Base-by-base conservation (phyloP, 2,888 invertebrate genomes). In the Agonopterix subpropinquella region DNA sequence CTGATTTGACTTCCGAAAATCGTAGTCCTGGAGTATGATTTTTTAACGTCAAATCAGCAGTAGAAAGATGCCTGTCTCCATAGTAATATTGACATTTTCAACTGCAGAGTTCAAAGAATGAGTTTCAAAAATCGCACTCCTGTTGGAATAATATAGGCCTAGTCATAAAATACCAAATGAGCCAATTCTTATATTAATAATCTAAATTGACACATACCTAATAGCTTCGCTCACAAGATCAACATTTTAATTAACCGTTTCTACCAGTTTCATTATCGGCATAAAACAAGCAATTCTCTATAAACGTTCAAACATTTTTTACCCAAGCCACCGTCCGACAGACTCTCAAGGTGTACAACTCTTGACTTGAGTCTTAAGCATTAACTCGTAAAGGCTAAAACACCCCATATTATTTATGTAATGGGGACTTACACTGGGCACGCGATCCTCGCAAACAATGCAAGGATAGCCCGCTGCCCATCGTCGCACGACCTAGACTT, bases 351-450 rank as follows among this genome's bases (percentile, higher is more conserved):
- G 81, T 67, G 69, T 66, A 65, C 71, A 56, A 60, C 62, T 68
- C 28, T 28, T 28, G 28, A 28, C 28, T 28, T 28, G 28, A 28
- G 28, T 74, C 73, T 39, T 11, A 39, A 42, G 77, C 77, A 70
- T 77, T 44, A 15, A 28, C 43, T 46, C 42, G 39, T 43, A 39
- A 36, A 35, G 11, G 36, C 37, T 39, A 11, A 18, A 68, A 72
- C 78, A 80, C 79, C 82, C 81, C 71, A 74, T 71, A 80, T 75
- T 84, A 81, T 75, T 85, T 87, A 87, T 88, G 87, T 75, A 88
- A 75, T 73, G 85, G 72, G 88, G 86, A 84, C 86, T 81, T 77
- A 78, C 70, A 80, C 68, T 80, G 76, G 67, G 74, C 88, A 88
- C 87, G 87, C 87, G 80, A 87, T 83, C 68, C 54, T 64, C 67